Conservation (phyloP, 2,113 vertebrate genomes). For the Sarotherodon lohbergeri region DNA sequence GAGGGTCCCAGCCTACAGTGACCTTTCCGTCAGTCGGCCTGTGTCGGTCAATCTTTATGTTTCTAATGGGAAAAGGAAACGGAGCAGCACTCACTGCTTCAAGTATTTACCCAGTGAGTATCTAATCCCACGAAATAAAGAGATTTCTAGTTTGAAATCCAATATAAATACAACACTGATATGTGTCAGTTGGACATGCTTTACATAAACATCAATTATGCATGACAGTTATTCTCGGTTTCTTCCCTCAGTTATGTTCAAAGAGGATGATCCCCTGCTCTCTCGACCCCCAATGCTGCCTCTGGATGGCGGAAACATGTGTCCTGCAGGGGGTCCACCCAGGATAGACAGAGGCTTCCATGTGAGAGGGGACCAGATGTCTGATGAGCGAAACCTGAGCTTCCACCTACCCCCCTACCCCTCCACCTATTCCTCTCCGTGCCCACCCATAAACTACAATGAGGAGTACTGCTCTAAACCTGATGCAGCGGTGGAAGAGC, state of each 20-base stretch:
- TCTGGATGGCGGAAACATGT: conserved; percentile 50
- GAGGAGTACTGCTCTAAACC: conserved; percentile 69
- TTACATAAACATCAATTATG: neutral
- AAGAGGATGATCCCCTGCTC: conserved; percentile 71
- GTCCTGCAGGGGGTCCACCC: conserved; percentile 27
- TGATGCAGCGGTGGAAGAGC: conserved; percentile 53
- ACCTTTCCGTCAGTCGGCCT: conserved; percentile 76
- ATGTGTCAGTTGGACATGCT: neutral
- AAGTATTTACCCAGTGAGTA: conserved; percentile 84
- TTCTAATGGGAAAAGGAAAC: conserved; percentile 86
- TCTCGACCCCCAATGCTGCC: conserved; percentile 56
- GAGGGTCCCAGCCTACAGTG: conserved; percentile 81
- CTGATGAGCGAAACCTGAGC: conserved; percentile 54
- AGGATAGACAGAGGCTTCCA: conserved; percentile 38
- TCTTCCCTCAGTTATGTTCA: conserved; percentile 67
- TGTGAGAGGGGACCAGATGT: conserved; percentile 18
- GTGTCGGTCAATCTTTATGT: conserved; percentile 84
- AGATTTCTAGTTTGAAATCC: neutral
- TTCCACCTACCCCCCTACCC: conserved; percentile 69
- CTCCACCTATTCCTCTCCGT: conserved; percentile 61
- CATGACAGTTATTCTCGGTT: neutral
- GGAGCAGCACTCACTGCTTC: conserved; percentile 86
- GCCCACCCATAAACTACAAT: conserved; percentile 54
- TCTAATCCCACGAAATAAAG: neutral
- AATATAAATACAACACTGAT: neutral